Conservation (phyloP, 1,140 invertebrate genomes). For the Macrotrachela quadricornifera region DNA sequence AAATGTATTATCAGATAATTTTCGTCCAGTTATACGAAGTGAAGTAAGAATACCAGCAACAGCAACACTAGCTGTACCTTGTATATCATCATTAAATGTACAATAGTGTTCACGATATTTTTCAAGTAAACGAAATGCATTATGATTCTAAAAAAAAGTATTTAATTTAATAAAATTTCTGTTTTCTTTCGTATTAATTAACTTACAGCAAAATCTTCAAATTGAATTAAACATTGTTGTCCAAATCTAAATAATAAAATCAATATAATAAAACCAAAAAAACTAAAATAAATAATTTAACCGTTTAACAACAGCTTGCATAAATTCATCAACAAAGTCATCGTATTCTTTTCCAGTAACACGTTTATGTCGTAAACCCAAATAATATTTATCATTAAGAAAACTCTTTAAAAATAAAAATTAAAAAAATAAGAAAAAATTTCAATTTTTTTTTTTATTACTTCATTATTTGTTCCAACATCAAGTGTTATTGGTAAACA, state of each 20-base stretch:
- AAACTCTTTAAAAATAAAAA: conserved; percentile 41
- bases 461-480: conserved; percentile 33
- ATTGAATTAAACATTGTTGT: conserved; percentile 25
- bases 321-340: conserved; percentile 88
- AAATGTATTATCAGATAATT: conserved; percentile 21
- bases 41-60: conserved; percentile 22
- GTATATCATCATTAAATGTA: conserved; percentile 32
- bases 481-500: conserved; percentile 24
- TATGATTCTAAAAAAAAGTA: conserved; percentile 24
- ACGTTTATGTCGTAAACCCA: conserved; percentile 65
- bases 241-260: conserved; percentile 20
- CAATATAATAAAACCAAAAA: conserved; percentile 7
- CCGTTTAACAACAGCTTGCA: conserved; percentile 72
- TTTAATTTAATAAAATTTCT: too few relatives aligned
- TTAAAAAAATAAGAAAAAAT: background rate
- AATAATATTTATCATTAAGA: conserved; percentile 77
- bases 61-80: conserved; percentile 31
- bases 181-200: too few relatives aligned
- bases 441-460: background rate
- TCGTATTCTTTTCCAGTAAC: conserved; percentile 70
- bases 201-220: conserved; percentile 29
- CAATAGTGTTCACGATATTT: conserved; percentile 27
- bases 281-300: conserved; percentile 23
- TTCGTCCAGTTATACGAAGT: conserved; percentile 19
- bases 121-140: conserved; percentile 27